Evolutionary conservation across 2,797 vertebrate species (phyloP), one percentile per base, ranked within the genome.

Genomic region (Cuniculus paca): DNA sequence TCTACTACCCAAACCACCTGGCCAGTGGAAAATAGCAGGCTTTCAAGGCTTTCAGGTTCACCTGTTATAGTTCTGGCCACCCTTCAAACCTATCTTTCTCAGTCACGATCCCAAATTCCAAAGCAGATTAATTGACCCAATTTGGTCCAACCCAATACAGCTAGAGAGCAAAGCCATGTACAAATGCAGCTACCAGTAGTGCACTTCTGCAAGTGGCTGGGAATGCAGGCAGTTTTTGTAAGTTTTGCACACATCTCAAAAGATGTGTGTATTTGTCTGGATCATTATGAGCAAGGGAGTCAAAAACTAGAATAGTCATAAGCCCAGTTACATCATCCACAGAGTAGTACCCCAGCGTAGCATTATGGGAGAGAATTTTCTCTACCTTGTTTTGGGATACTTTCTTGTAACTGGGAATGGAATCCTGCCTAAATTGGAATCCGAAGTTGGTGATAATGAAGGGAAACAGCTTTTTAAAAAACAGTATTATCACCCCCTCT

Each of bases 181-280:
- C n/a, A 52, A 42, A n/a, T 9, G 19, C 11, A 68, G 39, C 1
- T 28, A 16, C 39, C 4, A 13, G 2, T 0, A 19, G 54, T 4
- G 19, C 13, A 14, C 74, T 45, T 75, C 34, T 22, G 13, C 42
- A 74, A 50, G 31, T 28, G 50, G 6, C 74, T 14, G 24, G 19
- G 60, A 17, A 39, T 20, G 34, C 36, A 11, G 20, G n/a, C 3
- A 1, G 7, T 84, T 34, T 5, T 7, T 7, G 28, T 17, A 42
- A 88, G 26, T 61, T 52, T 84, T 28, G 8, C 48, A 17, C 2
- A n/a, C 10, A 16, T 72, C 54, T 17, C 72, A 24, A 75, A 48
- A 78, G 5, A 39, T 7, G 24, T 54, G 61, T 20, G 1, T 65
- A 50, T 89, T 72, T 31, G 20, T 63, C 13, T 7, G 2, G 10